Evolutionary conservation across 2,113 vertebrate genomes (phyloP).

Genomic region (Gracilinanus agilis): DNA sequence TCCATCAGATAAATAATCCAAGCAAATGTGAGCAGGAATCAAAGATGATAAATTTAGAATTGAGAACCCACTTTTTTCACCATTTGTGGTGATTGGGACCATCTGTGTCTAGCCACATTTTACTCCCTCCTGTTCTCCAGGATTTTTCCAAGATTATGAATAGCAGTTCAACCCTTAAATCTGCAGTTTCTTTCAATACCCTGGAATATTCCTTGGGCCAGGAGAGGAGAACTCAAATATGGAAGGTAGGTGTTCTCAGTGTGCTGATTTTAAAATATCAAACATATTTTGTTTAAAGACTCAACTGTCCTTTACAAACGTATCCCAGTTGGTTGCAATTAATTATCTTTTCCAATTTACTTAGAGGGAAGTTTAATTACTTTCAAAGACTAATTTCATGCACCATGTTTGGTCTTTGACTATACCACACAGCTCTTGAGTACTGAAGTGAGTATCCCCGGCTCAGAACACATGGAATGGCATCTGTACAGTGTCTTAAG

Average conservation of each 20-base stretch:
- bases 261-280: neutral
- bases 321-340: neutral
- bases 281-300: neutral
- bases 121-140: neutral
- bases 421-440: neutral
- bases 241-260: neutral
- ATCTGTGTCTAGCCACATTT: neutral
- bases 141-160: neutral
- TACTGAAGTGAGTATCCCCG: neutral
- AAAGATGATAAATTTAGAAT: neutral
- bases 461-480: neutral
- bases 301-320: neutral
- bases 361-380: constrained; percentile 7
- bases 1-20: neutral
- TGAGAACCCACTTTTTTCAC: neutral
- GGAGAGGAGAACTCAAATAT: neutral
- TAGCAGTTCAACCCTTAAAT: neutral
- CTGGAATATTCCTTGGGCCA: neutral
- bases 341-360: constrained; percentile 1
- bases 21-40: neutral
- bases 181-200: neutral
- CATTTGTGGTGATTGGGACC: neutral
- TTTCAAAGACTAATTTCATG: neutral
- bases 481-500: neutral
- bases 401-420: neutral